These are phyloP conservation scores for Hydroisotoma schaefferi DNA, from an alignment of 2,888 invertebrate genomes.

Conservation along the genomic window DNA sequence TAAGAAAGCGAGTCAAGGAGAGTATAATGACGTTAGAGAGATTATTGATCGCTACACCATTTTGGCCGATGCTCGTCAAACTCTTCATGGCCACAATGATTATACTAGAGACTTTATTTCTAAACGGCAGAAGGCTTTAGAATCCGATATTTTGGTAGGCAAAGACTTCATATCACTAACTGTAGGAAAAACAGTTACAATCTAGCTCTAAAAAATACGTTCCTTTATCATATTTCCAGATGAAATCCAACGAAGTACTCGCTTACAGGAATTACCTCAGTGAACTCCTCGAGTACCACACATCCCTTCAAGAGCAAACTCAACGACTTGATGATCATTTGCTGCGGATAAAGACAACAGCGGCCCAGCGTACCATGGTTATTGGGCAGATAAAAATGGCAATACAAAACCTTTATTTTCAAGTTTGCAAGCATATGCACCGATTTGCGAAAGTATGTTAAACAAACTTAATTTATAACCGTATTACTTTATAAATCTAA, in stretches of 20 bases:
- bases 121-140: constrained; percentile 33
- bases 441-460: constrained; percentile 20
- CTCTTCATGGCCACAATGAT: constrained; percentile 24
- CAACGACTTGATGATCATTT: constrained; percentile 41
- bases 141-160: constrained; percentile 31
- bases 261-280: constrained; percentile 44
- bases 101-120: constrained; percentile 29
- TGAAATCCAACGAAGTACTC: constrained; percentile 40
- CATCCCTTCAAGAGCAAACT: constrained; percentile 33
- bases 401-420: constrained; percentile 42
- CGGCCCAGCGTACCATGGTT: constrained; percentile 42
- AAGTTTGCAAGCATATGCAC: constrained; percentile 44
- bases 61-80: constrained; percentile 33
- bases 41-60: constrained; percentile 43
- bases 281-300: constrained; percentile 41
- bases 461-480: no score
- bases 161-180: no score
- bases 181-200: no score
- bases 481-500: no score
- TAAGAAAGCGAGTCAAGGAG: constrained; percentile 42
- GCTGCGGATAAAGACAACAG: constrained; percentile 41
- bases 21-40: constrained; percentile 42
- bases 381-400: constrained; percentile 47
- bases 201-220: no score
- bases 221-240: constrained; percentile 13